Percentiles rank a stretch among this genome's conserved stretches.
These are phyloP conservation scores for Rhynchotus rufescens DNA, from an alignment of 2,797 vertebrate species.

Conservation along the genomic window DNA sequence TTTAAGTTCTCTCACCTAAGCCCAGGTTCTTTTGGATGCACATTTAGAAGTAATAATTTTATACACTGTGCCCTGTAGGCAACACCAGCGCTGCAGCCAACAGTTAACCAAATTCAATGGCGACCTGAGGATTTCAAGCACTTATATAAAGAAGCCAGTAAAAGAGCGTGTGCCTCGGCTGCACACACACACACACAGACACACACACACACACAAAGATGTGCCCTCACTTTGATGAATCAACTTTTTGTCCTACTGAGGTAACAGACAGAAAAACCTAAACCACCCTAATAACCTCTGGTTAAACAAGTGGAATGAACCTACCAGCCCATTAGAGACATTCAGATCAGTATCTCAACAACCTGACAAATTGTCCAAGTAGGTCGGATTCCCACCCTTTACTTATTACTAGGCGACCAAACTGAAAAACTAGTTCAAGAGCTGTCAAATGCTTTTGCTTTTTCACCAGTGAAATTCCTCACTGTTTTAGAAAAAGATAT, in stretches of 20 bases:
- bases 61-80: neutral
- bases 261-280: neutral
- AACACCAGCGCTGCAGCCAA: neutral
- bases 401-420: neutral
- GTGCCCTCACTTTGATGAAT: neutral
- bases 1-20: neutral
- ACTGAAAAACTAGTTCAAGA: neutral
- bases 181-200: neutral
- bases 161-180: accelerated
- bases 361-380: accelerated
- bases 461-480: neutral
- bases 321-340: neutral
- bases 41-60: neutral
- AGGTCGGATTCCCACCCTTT: neutral
- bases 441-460: neutral
- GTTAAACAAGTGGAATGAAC: neutral
- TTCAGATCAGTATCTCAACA: neutral
- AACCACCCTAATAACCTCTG: neutral
- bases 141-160: neutral
- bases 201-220: neutral
- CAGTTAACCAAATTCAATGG: neutral
- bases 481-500: neutral
- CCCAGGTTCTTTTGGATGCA: neutral
- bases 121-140: neutral
- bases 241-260: neutral